Evolutionary conservation across 1,140 invertebrate species (phyloP), one percentile per base, ranked within the genome.

Genomic region (Zaprionus gabonicus): DNA sequence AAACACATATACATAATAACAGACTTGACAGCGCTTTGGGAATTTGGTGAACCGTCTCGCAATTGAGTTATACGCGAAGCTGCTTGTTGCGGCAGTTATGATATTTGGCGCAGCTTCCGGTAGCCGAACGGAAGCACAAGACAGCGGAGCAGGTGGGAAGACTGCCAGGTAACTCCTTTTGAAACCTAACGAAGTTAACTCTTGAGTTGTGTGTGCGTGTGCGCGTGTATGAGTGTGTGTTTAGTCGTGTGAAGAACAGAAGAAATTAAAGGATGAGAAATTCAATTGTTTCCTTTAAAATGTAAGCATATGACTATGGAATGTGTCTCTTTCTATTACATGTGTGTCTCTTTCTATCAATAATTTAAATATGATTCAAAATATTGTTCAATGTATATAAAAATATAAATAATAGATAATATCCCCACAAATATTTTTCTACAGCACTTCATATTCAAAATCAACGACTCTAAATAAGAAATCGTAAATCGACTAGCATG

Each of bases 91-190:
- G 68, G 53, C 59, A 76, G 73, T 56, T 72, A 71, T 53, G 73
- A 60, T 65, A 76, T 76, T 76, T 72, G 73, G 36, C 34, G 46
- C 38, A 46, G 69, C 62, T 72, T 76, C 73, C 73, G 69, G 60
- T 66, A 71, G 34, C 23, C 17, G 25, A 75, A 34, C 72, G 51
- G 67, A 75, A 71, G n/a, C 49, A 60, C 12, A 41, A 34, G 41
- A 76, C 57, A 20, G n/a, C n/a, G 17, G 17, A 17, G 46, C 10
- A 51, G 46, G 46, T 4, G 15, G 41, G 1, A n/a, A 31, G 41
- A 31, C 38, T 69, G 28, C n/a, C 60, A 38, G 55, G 60, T 38
- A 64, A 71, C 38, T 62, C 28, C 55, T n/a, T 20, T n/a, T 17
- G 4, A n/a, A 41, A 31, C 25, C 44, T 75, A 75, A 75, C 71